These are phyloP conservation scores for Pitangus sulphuratus DNA, from an alignment of 2,797 vertebrate genomes.

Conservation along the genomic window DNA sequence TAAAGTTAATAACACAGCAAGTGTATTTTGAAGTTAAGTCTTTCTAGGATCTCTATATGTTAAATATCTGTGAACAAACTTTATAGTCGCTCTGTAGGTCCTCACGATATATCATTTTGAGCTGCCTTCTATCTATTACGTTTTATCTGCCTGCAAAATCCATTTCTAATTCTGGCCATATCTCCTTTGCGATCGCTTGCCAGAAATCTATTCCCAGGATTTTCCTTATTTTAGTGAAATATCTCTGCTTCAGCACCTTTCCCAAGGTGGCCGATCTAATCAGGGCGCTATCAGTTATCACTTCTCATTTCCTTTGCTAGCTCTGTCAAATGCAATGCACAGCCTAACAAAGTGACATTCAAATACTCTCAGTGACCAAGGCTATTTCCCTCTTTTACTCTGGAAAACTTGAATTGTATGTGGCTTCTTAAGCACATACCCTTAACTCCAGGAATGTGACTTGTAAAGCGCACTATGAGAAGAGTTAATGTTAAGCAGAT, in stretches of 20 bases:
- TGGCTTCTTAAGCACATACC: not conserved
- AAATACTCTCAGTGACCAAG: conserved; percentile 40
- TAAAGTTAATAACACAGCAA: conserved; percentile 44
- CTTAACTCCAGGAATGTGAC: not conserved
- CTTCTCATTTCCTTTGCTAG: conserved; percentile 76
- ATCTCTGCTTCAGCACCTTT: conserved; percentile 82
- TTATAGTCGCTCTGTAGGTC: conserved; percentile 49
- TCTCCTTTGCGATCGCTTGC: conserved; percentile 69
- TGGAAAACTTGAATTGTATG: not conserved
- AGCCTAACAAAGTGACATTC: conserved; percentile 72
- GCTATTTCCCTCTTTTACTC: not conserved
- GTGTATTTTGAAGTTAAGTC: conserved; percentile 72
- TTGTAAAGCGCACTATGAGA: not conserved
- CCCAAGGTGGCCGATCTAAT: conserved; percentile 81
- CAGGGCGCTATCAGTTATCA: conserved; percentile 72
- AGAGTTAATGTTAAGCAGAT: not conserved
- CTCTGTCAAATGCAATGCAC: conserved; percentile 65
- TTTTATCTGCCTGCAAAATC: conserved; percentile 78
- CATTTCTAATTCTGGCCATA: conserved; percentile 77
- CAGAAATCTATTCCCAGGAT: conserved; percentile 76
- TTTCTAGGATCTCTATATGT: conserved; percentile 66
- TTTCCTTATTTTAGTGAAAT: conserved; percentile 79
- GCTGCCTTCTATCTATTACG: conserved; percentile 68
- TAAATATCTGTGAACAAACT: conserved; percentile 73
- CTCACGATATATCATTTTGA: conserved; percentile 68